Base-by-base conservation (phyloP, 2,888 invertebrate species). In the Pyrrhia umbra region DNA sequence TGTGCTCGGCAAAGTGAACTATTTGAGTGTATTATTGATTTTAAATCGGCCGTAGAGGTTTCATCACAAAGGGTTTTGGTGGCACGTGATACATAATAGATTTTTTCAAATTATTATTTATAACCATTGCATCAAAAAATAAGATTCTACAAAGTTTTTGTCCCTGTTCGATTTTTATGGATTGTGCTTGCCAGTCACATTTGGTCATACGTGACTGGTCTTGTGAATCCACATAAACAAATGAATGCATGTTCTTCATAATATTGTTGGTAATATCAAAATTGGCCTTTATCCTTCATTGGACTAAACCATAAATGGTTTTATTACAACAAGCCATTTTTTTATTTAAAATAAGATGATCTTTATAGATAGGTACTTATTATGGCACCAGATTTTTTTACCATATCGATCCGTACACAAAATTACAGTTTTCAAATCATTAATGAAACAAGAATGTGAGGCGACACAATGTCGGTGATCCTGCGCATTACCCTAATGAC, bases 1-100 rank as follows among this genome's bases (percentile, higher is more conserved):
- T 91, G 92, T 85, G 94, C 90, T 89, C 88, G 85, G 86, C 88
- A 90, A 90, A 88, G 90, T 88, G 88, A 84, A 89, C 90, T 92
- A 88, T 89, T 93, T 90, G 88, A 88, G 83, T 72, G 81, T 87
- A 80, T 90, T 94, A 94, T 94, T 93, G 93, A 93, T 92, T 94
- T 92, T 91, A 88, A 92, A 94, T 92, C 88, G 77, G 84, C 87
- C 89, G 89, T 91, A 88, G 84, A 89, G 87, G 83, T 81, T 81
- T 72, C 62, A 81, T 84, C 77, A 89, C 78, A 88, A 88, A 86
- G 85, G 83, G 86, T 82, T 85, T 46, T 57, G 40, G 18, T 77
- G 74, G 77, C 81, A 79, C 78, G 81, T 81, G 77, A 72, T 60
- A 37, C 3, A 18, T 10, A 55, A 69, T 52, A 30, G 56, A 18